Base-by-base conservation (phyloP, 2,113 vertebrate genomes). In the Xiphophorus hellerii region DNA sequence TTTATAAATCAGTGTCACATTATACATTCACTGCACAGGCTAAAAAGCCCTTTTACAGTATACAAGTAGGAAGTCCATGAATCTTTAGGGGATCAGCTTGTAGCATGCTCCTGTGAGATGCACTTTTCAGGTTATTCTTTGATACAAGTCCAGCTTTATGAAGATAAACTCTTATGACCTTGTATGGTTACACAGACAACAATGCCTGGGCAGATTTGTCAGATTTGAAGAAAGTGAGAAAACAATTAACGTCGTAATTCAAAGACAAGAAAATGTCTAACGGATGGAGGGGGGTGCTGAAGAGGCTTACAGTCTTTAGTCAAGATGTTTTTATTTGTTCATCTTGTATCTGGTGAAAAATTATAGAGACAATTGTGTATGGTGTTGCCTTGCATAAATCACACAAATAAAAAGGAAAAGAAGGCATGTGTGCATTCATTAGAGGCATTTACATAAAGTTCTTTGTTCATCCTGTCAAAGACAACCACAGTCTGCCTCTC, bases 1-100 rank as follows among this genome's bases (percentile, higher is more conserved):
- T 93, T 90, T 91, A 93, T 93, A 94, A 93, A 91, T 92, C 91
- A 93, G 87, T 92, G 89, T 88, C 87, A 92, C 83, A 90, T 92
- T 92, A 91, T 87, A 72, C 74, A 90, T 90, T 88, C 86, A 81
- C 77, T 54, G 77, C 80, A 85, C 86, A 76, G 80, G 80, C 69
- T 70, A 73, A 72, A 78, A 85, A 81, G 80, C 78, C 61, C 71
- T 80, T 83, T 78, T 84, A 87, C 80, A 81, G 71, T 88, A 85
- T 42, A 83, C 81, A 85, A 80, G 67, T 58, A 75, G 31, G 42
- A 89, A 73, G 76, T 85, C 84, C 82, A 87, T 81, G 82, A 90
- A 85, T 83, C 82, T 87, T 84, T 84, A 61, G 87, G 84, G 84
- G 78, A 88, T 82, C 74, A 14, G 63, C 48, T 80, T 78, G 61